Evolutionary conservation across 2,113 vertebrate genomes (phyloP), one percentile per base, ranked within the genome.

Genomic region (Ammodytes marinus): DNA sequence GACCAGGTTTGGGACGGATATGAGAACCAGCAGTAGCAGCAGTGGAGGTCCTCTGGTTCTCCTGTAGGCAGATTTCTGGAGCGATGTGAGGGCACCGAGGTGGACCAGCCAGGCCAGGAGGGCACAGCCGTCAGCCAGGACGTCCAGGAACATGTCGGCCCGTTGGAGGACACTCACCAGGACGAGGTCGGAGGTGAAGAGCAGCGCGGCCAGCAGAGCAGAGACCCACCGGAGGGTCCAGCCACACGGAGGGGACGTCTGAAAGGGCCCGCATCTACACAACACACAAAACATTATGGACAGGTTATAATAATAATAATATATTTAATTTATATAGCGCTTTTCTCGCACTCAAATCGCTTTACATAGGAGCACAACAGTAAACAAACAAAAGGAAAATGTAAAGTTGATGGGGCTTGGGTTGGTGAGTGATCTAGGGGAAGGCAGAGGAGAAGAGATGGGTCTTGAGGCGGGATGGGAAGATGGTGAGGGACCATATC

Each of bases 51-150:
- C 98, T 64, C 95, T 94, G 37, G 92, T 94, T 58, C 60, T 83
- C 71, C 93, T 27, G 0, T 85, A 90, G 5, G 84, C 57, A 2
- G 96, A 95, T 37, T 72, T 94, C 88, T 90, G 93, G 77, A 99
- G 88, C 3, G 83, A 58, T 13, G 91, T 55, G 6, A 97, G 81
- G 66, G 96, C 76, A 0, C 95, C 37, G 58, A 95, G 86, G 27
- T 99, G 98, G 6, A 95, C 93, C 72, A 96, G 83, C 98, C 97
- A 99, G 6, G 96, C 93, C 85, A 99, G 45, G 17, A 95, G 5
- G 1, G 93, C 94, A 69, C 94, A 95, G 67, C 95, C 83, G 59
- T 93, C 95, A 3, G 96, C 90, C 5, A 99, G 84, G 54, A 96
- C 57, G 64, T 98, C 96, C 71, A 97, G 89, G 67, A 96, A 97